Conservation (phyloP, 2,113 vertebrate genomes). For the Lophura nycthemera region DNA sequence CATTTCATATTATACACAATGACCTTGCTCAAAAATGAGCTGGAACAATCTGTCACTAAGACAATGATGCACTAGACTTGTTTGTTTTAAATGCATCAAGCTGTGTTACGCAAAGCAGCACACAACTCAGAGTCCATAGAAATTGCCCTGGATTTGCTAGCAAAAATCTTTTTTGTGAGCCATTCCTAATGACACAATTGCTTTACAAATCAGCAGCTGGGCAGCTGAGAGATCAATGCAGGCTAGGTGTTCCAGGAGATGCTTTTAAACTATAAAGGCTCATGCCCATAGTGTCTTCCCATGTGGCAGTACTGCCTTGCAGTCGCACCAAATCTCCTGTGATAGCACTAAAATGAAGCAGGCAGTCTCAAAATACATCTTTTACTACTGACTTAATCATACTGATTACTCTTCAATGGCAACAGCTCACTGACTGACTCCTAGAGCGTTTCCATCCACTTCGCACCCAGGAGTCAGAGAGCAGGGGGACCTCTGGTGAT, state of each 20-base stretch:
- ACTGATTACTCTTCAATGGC: background rate
- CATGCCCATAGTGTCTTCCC: background rate
- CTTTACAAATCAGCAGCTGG: background rate
- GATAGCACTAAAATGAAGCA: background rate
- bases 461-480: no score
- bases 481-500: background rate
- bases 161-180: background rate
- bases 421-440: background rate
- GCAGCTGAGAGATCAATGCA: background rate
- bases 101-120: background rate
- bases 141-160: background rate
- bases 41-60: background rate
- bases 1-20: background rate
- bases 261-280: background rate
- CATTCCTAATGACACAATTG: background rate
- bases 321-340: rapidly evolving
- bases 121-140: background rate
- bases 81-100: background rate
- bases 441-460: rapidly evolving
- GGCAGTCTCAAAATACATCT: background rate
- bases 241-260: background rate
- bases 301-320: background rate
- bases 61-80: background rate
- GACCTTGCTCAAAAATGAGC: slow-evolving; percentile 5
- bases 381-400: background rate